Conservation (phyloP, 2,888 invertebrate genomes). For the Conus canariensis region DNA sequence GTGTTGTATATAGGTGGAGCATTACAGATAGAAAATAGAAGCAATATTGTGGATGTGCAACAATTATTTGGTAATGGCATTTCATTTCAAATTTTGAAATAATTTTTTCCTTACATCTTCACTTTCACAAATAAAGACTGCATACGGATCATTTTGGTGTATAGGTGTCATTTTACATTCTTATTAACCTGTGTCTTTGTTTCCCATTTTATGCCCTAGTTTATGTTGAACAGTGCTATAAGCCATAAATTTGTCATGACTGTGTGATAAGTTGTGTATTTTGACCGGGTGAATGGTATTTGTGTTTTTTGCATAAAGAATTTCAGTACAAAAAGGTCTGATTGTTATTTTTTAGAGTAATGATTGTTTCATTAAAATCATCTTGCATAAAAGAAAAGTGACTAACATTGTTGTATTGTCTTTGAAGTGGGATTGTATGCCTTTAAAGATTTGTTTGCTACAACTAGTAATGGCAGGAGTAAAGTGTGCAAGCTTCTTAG, state of each 20-base stretch:
- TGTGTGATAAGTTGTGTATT: background rate
- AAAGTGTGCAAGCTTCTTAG: too few relatives aligned
- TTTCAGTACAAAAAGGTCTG: too few relatives aligned
- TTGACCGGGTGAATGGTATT: too few relatives aligned
- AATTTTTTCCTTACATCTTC: background rate
- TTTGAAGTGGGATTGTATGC: too few relatives aligned
- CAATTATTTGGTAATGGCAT: background rate
- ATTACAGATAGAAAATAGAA: background rate
- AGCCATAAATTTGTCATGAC: background rate
- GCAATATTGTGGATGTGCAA: background rate
- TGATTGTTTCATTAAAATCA: too few relatives aligned
- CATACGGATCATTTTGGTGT: background rate
- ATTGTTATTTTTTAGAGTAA: too few relatives aligned
- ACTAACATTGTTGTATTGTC: too few relatives aligned
- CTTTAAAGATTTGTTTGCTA: too few relatives aligned
- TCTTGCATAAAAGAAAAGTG: too few relatives aligned
- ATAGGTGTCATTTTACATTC: background rate
- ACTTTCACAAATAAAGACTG: background rate
- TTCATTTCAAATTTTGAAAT: background rate
- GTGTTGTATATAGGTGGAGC: background rate
- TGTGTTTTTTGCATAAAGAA: too few relatives aligned
- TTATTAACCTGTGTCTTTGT: background rate
- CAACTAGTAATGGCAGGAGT: too few relatives aligned
- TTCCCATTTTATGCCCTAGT: background rate
- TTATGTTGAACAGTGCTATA: slow-evolving; percentile 7